These are phyloP conservation scores for Acrocephalus scirpaceus DNA, from an alignment of 2,797 vertebrate genomes.

Conservation along the genomic window DNA sequence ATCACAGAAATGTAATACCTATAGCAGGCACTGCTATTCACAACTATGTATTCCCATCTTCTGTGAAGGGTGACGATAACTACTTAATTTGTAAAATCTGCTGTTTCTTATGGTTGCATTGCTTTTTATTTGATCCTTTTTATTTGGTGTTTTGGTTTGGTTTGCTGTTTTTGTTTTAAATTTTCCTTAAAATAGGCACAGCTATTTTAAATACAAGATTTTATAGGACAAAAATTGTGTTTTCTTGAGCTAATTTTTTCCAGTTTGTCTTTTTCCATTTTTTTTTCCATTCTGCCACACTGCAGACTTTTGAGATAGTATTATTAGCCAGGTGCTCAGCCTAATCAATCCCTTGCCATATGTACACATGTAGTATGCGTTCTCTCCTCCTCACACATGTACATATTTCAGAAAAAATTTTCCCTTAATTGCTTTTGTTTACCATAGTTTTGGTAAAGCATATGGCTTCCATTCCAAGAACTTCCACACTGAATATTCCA, in stretches of 20 bases:
- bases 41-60: background rate
- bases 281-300: background rate
- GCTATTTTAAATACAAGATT: background rate
- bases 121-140: background rate
- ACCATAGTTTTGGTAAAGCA: background rate
- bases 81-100: background rate
- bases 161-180: background rate
- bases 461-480: constrained; percentile 37
- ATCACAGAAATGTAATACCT: background rate
- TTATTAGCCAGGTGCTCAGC: background rate
- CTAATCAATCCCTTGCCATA: background rate
- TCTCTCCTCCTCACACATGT: background rate
- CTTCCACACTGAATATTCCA: background rate
- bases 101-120: background rate
- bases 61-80: background rate
- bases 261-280: background rate
- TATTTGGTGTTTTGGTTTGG: background rate
- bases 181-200: background rate
- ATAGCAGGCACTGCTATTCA: background rate
- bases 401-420: background rate
- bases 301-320: background rate
- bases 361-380: background rate
- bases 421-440: constrained; percentile 44
- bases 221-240: background rate
- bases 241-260: background rate